Evolutionary conservation across 2,113 vertebrate species (phyloP).

Genomic region (Toxotes chatareus): DNA sequence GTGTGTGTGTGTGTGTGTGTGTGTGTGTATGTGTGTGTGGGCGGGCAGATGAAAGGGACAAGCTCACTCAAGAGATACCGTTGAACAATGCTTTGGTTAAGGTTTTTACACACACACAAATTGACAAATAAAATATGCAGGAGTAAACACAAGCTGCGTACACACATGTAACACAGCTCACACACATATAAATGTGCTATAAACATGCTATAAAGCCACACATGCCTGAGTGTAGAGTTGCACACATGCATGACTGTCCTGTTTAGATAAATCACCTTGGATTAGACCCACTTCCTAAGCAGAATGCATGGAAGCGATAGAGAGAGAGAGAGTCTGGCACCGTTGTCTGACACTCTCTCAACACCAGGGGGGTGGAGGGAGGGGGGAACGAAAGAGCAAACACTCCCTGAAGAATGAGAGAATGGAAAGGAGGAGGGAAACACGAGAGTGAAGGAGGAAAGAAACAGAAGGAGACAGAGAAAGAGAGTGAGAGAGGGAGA

Average conservation of each 20-base stretch:
- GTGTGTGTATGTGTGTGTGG: conserved; percentile 48
- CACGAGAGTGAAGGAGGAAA: conserved; percentile 11
- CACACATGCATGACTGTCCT: conserved; percentile 41
- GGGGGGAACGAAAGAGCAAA: conserved; percentile 61
- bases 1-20: conserved; percentile 50
- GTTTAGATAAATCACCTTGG: conserved; percentile 79
- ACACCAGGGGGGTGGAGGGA: conserved; percentile 45
- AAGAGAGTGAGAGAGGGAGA: conserved; percentile 13
- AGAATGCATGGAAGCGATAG: conserved; percentile 55
- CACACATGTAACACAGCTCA: conserved; percentile 18
- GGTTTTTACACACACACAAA: conserved; percentile 50
- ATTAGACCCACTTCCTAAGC: conserved; percentile 78
- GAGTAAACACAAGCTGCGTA: conserved; percentile 41
- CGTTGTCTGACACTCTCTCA: conserved; percentile 61
- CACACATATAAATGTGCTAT: conserved; percentile 24
- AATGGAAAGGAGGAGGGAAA: conserved; percentile 54
- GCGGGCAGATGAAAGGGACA: conserved; percentile 74
- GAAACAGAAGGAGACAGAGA: conserved; percentile 4
- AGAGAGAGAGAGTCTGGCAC: conserved; percentile 49
- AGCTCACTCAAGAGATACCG: conserved; percentile 72
- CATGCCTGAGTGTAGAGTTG: background rate
- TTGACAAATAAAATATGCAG: conserved; percentile 35
- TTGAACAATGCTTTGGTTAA: conserved; percentile 74
- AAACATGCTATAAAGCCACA: conserved; percentile 29
- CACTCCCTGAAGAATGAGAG: conserved; percentile 54